phyloP scores from a whole-genome alignment of 2,113 vertebrate species.

The Takifugu flavidus region DNA sequence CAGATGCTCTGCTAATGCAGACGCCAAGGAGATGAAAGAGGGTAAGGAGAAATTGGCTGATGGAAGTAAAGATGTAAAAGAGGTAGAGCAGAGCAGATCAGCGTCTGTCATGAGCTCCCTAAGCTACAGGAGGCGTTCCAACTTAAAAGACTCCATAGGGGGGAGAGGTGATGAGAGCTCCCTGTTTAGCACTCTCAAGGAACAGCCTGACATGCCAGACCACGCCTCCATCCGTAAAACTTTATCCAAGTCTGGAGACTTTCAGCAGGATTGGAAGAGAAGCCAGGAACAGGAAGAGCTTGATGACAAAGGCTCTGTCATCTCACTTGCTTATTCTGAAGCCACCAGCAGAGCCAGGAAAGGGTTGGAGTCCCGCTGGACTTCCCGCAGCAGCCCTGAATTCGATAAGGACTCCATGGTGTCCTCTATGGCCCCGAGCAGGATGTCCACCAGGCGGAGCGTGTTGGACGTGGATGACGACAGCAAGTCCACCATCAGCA shows the following conservation, averaged over 20 bases:
- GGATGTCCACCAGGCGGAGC: slow-evolving; percentile 76
- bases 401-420: slow-evolving; percentile 79
- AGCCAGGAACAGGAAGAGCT: slow-evolving; percentile 62
- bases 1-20: slow-evolving; percentile 75
- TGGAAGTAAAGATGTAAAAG: slow-evolving; percentile 67
- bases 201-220: slow-evolving; percentile 79
- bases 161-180: slow-evolving; percentile 85
- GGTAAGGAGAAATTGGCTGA: slow-evolving; percentile 68
- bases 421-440: slow-evolving; percentile 79
- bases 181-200: slow-evolving; percentile 84
- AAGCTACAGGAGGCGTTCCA: slow-evolving; percentile 91
- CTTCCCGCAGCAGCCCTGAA: slow-evolving; percentile 74
- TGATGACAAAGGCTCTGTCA: slow-evolving; percentile 75
- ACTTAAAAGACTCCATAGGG: slow-evolving; percentile 90
- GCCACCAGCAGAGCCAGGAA: slow-evolving; percentile 76
- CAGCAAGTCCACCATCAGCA: slow-evolving; percentile 77
- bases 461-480: slow-evolving; percentile 78
- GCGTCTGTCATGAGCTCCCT: slow-evolving; percentile 89
- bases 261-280: slow-evolving; percentile 70
- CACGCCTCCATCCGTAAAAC: slow-evolving; percentile 76
- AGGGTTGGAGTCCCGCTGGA: slow-evolving; percentile 86
- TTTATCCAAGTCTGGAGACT: slow-evolving; percentile 64
- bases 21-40: slow-evolving; percentile 69
- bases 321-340: slow-evolving; percentile 82
- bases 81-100: slow-evolving; percentile 79